Evolutionary conservation across 2,113 vertebrate genomes (phyloP).

Genomic region (Pycnonotus jocosus): DNA sequence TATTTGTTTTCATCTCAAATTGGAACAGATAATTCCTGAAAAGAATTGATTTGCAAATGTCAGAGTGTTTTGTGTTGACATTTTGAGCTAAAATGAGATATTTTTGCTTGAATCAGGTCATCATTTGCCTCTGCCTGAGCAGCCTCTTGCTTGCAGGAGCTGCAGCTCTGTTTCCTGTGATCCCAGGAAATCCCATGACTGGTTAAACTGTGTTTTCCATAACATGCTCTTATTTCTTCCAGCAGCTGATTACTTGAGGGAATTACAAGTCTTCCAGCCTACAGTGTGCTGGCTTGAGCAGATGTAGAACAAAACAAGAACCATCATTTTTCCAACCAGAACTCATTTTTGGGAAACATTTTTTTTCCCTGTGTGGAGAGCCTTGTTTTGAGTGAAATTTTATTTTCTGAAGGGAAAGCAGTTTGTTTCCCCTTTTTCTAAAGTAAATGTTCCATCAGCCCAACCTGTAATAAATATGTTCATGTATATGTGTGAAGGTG

Average conservation of each 20-base stretch:
- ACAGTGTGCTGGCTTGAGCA: not conserved
- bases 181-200: not conserved
- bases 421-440: not conserved
- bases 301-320: not conserved
- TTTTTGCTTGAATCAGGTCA: constrained; percentile 16
- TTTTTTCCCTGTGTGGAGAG: not conserved
- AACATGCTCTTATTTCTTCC: not conserved
- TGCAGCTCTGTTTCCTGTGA: not conserved
- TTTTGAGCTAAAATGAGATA: constrained; percentile 36
- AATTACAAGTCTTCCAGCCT: not conserved
- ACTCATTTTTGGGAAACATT: not conserved
- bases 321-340: not conserved
- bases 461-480: not conserved
- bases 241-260: not conserved
- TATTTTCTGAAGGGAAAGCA: not conserved
- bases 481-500: not conserved
- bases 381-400: not conserved
- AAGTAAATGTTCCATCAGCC: not conserved
- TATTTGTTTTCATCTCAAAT: constrained; percentile 49
- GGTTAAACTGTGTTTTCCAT: not conserved
- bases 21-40: constrained; percentile 16
- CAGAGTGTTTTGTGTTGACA: constrained; percentile 36
- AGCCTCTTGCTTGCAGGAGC: not conserved
- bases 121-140: not conserved
- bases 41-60: constrained; percentile 49